Evolutionary conservation across 2,113 vertebrate species (phyloP).

Genomic region (Cervus canadensis): DNA sequence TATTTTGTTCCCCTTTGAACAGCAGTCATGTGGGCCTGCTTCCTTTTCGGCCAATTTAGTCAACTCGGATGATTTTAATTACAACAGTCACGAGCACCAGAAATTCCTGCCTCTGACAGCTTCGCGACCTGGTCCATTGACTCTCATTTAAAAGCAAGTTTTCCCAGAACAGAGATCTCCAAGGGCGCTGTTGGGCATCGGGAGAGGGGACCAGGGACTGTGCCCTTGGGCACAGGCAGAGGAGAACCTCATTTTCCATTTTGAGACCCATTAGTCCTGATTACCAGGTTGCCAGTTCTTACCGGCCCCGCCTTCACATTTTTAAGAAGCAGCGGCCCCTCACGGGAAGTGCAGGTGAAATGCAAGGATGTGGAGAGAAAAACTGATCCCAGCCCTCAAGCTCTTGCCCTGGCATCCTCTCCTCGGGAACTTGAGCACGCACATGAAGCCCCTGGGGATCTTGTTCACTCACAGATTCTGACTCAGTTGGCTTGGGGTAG

Average conservation of each 20-base stretch:
- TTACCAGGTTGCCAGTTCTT: slow-evolving; percentile 22
- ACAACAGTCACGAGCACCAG: slow-evolving; percentile 68
- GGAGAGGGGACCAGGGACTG: not conserved
- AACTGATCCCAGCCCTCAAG: not conserved
- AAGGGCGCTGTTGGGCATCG: not conserved
- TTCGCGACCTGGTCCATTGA: slow-evolving; percentile 71
- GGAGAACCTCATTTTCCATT: slow-evolving; percentile 43
- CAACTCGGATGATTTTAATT: slow-evolving; percentile 75
- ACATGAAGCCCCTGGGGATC: not conserved
- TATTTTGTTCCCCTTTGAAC: slow-evolving; percentile 71
- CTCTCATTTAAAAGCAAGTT: slow-evolving; percentile 71
- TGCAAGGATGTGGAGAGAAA: not conserved
- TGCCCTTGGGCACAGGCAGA: not conserved
- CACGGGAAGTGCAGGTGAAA: rapidly evolving
- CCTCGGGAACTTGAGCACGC: not conserved
- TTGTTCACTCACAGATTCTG: not conserved
- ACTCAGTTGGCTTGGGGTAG: not conserved
- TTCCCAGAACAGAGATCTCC: slow-evolving; percentile 56
- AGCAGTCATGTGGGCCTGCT: slow-evolving; percentile 69
- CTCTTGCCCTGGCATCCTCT: not conserved
- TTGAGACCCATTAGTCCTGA: slow-evolving; percentile 49
- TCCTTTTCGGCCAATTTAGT: slow-evolving; percentile 75
- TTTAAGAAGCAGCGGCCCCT: not conserved
- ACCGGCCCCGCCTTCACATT: not conserved
- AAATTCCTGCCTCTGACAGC: slow-evolving; percentile 67